These are phyloP conservation scores for Mionectes macconnelli DNA, from an alignment of 2,113 vertebrate genomes.

Conservation along the genomic window DNA sequence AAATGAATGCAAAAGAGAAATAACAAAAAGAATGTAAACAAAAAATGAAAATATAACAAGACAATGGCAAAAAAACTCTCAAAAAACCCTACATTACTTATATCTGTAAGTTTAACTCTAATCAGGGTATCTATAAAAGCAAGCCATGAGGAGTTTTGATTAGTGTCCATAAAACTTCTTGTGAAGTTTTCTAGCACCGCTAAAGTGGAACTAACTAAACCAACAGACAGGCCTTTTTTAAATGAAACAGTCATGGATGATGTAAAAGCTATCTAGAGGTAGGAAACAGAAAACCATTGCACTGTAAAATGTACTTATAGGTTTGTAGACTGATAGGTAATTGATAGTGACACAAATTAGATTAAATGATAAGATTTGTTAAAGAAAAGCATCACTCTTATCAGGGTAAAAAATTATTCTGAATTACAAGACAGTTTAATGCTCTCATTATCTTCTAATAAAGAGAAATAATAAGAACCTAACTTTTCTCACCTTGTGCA, in stretches of 20 bases:
- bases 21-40: not conserved
- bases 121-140: not conserved
- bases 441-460: not conserved
- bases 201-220: not conserved
- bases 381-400: not conserved
- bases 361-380: not conserved
- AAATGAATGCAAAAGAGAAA: not conserved
- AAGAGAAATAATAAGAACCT: not conserved
- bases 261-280: not conserved
- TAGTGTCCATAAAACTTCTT: not conserved
- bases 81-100: not conserved
- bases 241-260: not conserved
- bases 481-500: not conserved
- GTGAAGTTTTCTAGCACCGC: not conserved
- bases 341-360: not conserved
- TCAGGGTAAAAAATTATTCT: not conserved
- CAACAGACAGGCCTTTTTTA: not conserved
- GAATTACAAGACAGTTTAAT: not conserved
- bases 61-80: not conserved
- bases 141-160: not conserved
- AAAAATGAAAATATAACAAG: fast-evolving
- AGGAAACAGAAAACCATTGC: not conserved
- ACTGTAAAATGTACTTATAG: not conserved
- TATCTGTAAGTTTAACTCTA: not conserved
- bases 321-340: not conserved